Base-by-base conservation (phyloP, 1,140 invertebrate species). In the Mesaphorura yosii region DNA sequence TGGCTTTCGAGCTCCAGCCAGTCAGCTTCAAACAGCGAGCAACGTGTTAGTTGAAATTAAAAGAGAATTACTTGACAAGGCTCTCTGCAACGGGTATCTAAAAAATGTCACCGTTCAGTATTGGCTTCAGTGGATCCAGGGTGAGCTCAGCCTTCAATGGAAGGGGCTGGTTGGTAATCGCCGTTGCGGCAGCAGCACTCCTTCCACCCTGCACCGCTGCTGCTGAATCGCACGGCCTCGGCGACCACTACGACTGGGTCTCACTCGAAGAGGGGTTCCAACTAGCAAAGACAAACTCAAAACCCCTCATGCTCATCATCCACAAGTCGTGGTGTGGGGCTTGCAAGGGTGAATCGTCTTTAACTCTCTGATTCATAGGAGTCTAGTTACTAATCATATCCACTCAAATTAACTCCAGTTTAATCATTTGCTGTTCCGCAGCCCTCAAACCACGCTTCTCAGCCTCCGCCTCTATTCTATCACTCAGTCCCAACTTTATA, bases 251-350 rank as follows among this genome's bases (percentile, higher is more conserved):
- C 40, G 57, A 62, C 59, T 62, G 59, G 54, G 65, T 69, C 5
- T 70, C 67, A 0, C 60, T 78, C 39, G 70, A 75, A 22, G 72
- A 75, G 6, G 78, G 74, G 10, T 53, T 74, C 29, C 62, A 68
- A 34, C 41, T 51, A 52, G 64, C 71, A 1, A 67, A 68, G 50
- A 53, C 66, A 53, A 70, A 72, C 28, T 69, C 71, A 28, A 78
- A 75, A 58, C 76, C 77, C 12, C 47, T 78, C 0, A 77, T 79
- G 76, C 64, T 79, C 2, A 69, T 80, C 6, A 76, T 79, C 23
- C 77, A 80, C 65, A 79, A 79, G 60, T 73, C 74, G 1, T 79
- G 77, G 77, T 80, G 77, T 66, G 71, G 73, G 10, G 76, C 77
- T 12, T 80, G 77, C 64, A 75, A 75, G 68, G 73, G 75, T 66